A percentile compares a stretch with the other conserved stretches of the same genome.
Evolutionary conservation across 2,888 invertebrate genomes (phyloP).

Genomic region (Fragum sueziense): DNA sequence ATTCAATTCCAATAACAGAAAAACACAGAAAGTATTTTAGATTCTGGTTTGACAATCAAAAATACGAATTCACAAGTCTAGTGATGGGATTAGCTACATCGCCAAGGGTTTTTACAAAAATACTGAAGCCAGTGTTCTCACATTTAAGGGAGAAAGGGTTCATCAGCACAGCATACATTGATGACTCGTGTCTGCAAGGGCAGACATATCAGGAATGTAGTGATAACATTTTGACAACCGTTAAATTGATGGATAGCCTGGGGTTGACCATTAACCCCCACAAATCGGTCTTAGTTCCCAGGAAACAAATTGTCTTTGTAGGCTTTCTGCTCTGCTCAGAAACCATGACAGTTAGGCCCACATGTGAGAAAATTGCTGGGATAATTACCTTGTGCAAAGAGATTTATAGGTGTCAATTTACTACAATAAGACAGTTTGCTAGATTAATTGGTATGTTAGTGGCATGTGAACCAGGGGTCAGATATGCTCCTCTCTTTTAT

Average conservation of each 20-base stretch:
- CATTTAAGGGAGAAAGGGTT: too few relatives aligned
- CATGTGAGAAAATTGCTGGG: too few relatives aligned
- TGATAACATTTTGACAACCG: constrained; percentile 20
- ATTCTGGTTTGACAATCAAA: constrained; percentile 45
- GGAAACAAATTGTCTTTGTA: constrained; percentile 39
- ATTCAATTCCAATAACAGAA: constrained; percentile 28
- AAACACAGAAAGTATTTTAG: constrained; percentile 46
- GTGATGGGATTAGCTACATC: constrained; percentile 30
- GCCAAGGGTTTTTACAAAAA: constrained; percentile 46
- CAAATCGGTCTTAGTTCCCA: constrained; percentile 51
- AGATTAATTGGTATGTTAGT: constrained; percentile 49
- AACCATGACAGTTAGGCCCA: too few relatives aligned
- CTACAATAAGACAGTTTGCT: constrained; percentile 39
- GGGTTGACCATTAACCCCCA: constrained; percentile 52
- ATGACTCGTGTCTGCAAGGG: constrained; percentile 48
- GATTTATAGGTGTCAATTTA: background rate
- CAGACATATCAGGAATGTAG: too few relatives aligned
- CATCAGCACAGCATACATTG: constrained; percentile 47
- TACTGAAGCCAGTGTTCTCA: constrained; percentile 56
- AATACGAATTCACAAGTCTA: too few relatives aligned
- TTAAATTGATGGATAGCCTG: constrained; percentile 37
- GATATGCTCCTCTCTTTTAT: constrained; percentile 51
- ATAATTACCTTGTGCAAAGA: too few relatives aligned
- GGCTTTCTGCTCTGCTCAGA: constrained; percentile 39
- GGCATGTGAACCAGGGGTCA: constrained; percentile 42